Base-by-base conservation (phyloP, 2,113 vertebrate species). In the Trinectes maculatus region DNA sequence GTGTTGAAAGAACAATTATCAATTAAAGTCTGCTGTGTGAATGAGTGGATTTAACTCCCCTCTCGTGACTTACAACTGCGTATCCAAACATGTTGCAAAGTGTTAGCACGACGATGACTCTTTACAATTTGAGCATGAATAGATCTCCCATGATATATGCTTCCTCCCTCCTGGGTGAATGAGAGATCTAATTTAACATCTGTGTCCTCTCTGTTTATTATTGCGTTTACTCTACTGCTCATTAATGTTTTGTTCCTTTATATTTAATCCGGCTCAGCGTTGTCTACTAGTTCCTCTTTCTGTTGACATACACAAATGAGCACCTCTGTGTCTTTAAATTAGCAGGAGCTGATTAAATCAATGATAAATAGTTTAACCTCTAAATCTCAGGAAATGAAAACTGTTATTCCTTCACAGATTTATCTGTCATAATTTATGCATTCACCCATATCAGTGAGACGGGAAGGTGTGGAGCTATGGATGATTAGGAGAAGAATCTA, bases 41-140 rank as follows among this genome's bases (percentile, higher is more conserved):
- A 28, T 61, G 13, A 8, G 28, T 65, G 19, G 31, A 40, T 28
- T 26, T 31, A 26, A 69, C 16, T 49, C 25, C 46, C 53, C 59
- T 53, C 39, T 59, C n/a, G 29, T 63, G 25, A 71, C 40, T 56
- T 34, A 9, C 36, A 68, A 36, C 12, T 64, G 49, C 60, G 79
- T 8, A 58, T 77, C 54, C 49, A 56, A 59, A 69, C 79, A 83
- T 51, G 74, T 71, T 65, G 16, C 28, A 54, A 28, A 60, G 36
- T 79, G 60, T 71, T 51, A 68, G 52, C 33, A 57, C 36, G 26
- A 26, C 1, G 47, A 52, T n/a, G 57, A 48, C 64, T 67, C 37
- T n/a, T 67, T 24, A 21, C 44, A 64, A 24, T 57, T 16, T 56
- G 6, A 71, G 26, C 3, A 10, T 24, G 33, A 36, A 48, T 24